phyloP scores from a whole-genome alignment of 2,888 invertebrate species.

The Drosophila melanocephala region DNA sequence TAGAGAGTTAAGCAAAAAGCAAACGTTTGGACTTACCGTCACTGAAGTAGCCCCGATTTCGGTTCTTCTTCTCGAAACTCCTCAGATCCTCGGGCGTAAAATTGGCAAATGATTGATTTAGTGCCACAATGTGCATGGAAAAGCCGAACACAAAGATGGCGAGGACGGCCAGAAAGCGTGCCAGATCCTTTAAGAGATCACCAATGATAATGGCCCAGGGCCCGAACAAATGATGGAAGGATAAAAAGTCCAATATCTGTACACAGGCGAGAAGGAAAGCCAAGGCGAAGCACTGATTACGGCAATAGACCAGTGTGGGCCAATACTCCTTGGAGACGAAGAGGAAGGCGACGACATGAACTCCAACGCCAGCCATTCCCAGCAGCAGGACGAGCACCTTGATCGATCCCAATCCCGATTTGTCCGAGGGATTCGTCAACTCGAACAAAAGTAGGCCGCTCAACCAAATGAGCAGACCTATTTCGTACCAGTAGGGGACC shows the following conservation, averaged over 20 bases:
- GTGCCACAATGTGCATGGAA: constrained; percentile 97
- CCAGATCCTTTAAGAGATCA: constrained; percentile 96
- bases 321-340: constrained; percentile 90
- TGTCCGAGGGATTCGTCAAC: constrained; percentile 98
- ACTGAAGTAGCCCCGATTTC: constrained; percentile 88
- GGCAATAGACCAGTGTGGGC: constrained; percentile 95
- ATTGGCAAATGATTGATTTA: constrained; percentile 96
- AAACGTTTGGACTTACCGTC: constrained; percentile 89
- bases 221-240: constrained; percentile 99
- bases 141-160: constrained; percentile 99
- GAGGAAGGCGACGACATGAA: constrained; percentile 93
- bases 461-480: constrained; percentile 97
- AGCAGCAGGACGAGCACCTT: constrained; percentile 94
- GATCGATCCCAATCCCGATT: constrained; percentile 98
- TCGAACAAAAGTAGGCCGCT: constrained; percentile 98
- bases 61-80: constrained; percentile 87
- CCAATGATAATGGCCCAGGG: constrained; percentile 99
- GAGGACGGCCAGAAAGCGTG: constrained; percentile 98
- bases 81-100: constrained; percentile 88
- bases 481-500: constrained; percentile 98
- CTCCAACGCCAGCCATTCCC: constrained; percentile 95
- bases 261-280: constrained; percentile 98
- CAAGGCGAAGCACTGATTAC: constrained; percentile 98
- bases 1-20: constrained; percentile 51
- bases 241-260: constrained; percentile 98